Percentiles rank a stretch among this genome's conserved stretches.
phyloP scores from a whole-genome alignment of 2,113 vertebrate species.

The Brachypodius melanocephalos region DNA sequence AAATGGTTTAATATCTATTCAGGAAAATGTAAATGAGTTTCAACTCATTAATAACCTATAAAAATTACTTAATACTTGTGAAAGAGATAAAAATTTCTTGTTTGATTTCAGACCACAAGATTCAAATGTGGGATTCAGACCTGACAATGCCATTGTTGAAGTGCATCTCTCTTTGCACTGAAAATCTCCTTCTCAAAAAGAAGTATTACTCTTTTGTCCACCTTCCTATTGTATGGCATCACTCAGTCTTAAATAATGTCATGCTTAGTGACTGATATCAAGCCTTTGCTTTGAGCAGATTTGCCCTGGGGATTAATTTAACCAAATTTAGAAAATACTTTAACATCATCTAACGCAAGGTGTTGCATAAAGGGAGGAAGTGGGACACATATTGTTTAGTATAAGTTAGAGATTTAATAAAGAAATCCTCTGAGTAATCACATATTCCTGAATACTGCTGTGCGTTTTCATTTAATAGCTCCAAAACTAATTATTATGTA shows the following conservation, averaged over 20 bases:
- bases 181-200: neutral
- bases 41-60: neutral
- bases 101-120: neutral
- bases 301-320: neutral
- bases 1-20: neutral
- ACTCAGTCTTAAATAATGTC: neutral
- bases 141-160: neutral
- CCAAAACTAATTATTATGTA: conserved; percentile 35
- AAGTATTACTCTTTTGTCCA: neutral
- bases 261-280: neutral
- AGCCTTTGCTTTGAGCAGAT: neutral
- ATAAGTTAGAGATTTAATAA: conserved; percentile 3
- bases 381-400: neutral
- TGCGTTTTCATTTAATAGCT: neutral
- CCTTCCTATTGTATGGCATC: neutral
- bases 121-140: neutral
- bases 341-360: neutral
- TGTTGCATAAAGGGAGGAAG: neutral
- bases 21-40: neutral
- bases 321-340: neutral
- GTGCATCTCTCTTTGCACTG: neutral
- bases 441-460: neutral
- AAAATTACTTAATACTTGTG: neutral
- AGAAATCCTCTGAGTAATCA: conserved; percentile 15
- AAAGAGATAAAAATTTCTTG: neutral